Percentiles rank a stretch among this genome's conserved stretches.
Evolutionary conservation across 2,797 vertebrate genomes (phyloP).

Genomic region (Pampus argenteus): DNA sequence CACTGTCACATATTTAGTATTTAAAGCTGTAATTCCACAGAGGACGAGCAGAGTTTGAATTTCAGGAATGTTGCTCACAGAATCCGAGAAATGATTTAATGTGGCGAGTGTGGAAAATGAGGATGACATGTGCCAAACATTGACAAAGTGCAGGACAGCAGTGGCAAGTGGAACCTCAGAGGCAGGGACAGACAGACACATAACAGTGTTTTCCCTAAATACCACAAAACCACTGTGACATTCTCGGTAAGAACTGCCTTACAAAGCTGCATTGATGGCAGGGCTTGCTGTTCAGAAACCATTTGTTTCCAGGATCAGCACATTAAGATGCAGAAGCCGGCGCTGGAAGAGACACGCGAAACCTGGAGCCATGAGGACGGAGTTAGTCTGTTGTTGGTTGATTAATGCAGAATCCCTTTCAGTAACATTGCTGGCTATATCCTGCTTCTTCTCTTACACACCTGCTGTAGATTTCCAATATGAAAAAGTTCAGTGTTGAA

Average conservation of each 20-base stretch:
- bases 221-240: constrained; percentile 10
- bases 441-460: too few relatives aligned
- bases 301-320: not conserved
- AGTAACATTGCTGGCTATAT: not conserved
- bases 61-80: constrained; percentile 5
- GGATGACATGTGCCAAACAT: not conserved
- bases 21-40: not conserved
- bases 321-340: not conserved
- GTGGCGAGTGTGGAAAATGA: constrained; percentile 22
- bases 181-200: not conserved
- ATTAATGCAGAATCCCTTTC: not conserved
- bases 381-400: too few relatives aligned
- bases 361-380: constrained; percentile 1
- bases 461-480: too few relatives aligned
- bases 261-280: constrained; percentile 1
- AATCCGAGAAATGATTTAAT: constrained; percentile 3
- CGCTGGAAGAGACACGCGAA: not conserved
- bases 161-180: too few relatives aligned
- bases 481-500: too few relatives aligned
- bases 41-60: not conserved
- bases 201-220: constrained; percentile 7
- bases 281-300: not conserved
- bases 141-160: constrained; percentile 8
- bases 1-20: not conserved
- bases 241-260: not conserved